Evolutionary conservation across 2,888 invertebrate genomes (phyloP), one percentile per base, ranked within the genome.

Genomic region (Diabrotica balteata): DNA sequence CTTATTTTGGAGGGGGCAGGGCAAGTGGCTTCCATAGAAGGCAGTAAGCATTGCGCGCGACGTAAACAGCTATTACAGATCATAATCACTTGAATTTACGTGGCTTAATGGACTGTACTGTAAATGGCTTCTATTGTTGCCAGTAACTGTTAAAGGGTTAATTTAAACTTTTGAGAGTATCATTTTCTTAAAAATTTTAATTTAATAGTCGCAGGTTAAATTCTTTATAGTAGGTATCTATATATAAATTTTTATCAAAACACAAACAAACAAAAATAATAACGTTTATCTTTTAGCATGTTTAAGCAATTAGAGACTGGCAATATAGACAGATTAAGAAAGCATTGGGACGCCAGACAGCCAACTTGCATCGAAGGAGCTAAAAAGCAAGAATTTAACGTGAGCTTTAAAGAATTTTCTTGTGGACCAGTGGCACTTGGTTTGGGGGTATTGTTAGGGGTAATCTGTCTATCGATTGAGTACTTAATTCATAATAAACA

Each of bases 301-400:
- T 85, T 89, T 10, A 87, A 86, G 74, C 85, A 87, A 72, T 84
- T 84, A 11, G 90, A 90, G 78, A 81, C 86, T 0, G 91, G 91
- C 0, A 77, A 90, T n/a, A 85, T 89, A 82, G 80, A 84, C 7
- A 86, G 89, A 61, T 85, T 90, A 59, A 83, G 86, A 69, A 84
- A 86, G 17, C 77, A 85, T 61, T 90, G 90, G 88, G 88, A 90
- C 77, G 87, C 87, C 43, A 82, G 85, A 0, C 88, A 87, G 76
- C 90, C 90, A 0, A 82, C 83, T 0, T 91, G 91, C 76, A 86
- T 88, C 3, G 82, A 83, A 52, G 84, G 84, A 0, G 85, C 85
- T 0, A 86, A 86, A 72, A 80, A 84, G 52, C 83, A 82, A 67
- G 76, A 85, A 7, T 85, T 87, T 69, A 81, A 87, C 70, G 90